Base-by-base conservation (phyloP, 1,140 invertebrate species). In the Heliconius eleuchia region DNA sequence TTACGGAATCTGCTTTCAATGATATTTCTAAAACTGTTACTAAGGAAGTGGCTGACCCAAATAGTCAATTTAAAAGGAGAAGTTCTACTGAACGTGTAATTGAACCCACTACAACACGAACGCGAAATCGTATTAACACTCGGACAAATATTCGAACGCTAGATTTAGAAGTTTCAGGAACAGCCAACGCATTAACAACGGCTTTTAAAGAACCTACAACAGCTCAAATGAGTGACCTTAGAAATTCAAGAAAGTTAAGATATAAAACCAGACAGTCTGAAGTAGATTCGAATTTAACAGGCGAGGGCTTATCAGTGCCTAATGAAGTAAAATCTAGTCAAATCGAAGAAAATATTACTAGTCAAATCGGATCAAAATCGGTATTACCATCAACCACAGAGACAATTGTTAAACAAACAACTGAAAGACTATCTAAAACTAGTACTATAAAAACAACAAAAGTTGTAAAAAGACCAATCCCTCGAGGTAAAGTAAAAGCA, bases 211-310 rank as follows among this genome's bases (percentile, higher is more conserved):
- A 87, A 77, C 87, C 87, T 3, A 91, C 86, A n/a, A 88, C 87
- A 7, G 84, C 84, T n/a, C 89, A 86, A 85, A 86, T 82, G 66
- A 82, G 80, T 46, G 91, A 94, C 77, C 46, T 89, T 72, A 89
- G 89, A 81, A 89, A 88, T 73, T 85, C 90, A 23, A 87, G 90
- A 79, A 94, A 94, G 82, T 80, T 94, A 57, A 89, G 88, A 82
- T 94, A 92, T 57, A 90, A 88, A 81, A 86, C 88, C 75, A 82
- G 92, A 73, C 83, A 83, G 77, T 87, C 91, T 11, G 92, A 94
- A 83, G 92, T 89, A 11, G 92, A 93, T 79, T 87, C 91, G 34
- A 94, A 94, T 85, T 86, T 94, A 86, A 93, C 93, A n/a, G 93
- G 90, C 13, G 88, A 90, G 81, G 93, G 91, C 50, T 80, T 92